phyloP scores from a whole-genome alignment of 2,797 vertebrate species.

The Eleutherodactylus coqui region DNA sequence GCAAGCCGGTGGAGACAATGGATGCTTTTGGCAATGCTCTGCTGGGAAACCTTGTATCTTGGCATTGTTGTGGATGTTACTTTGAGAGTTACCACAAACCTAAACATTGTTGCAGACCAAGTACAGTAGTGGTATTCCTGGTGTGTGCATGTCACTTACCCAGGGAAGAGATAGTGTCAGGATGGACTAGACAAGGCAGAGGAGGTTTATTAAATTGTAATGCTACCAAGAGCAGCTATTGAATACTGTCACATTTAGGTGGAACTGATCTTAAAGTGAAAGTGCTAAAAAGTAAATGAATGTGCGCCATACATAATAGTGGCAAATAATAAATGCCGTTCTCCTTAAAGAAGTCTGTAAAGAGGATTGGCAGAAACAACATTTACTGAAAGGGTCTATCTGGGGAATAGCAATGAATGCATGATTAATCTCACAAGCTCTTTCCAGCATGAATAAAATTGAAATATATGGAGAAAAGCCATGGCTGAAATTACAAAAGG shows the following conservation, averaged over 20 bases:
- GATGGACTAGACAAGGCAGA: too few species aligned
- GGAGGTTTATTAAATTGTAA: not conserved
- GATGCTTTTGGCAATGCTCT: too few species aligned
- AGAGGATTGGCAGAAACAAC: not conserved
- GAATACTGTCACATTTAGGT: not conserved
- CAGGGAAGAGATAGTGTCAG: too few species aligned
- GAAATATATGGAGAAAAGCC: slow-evolving; percentile 10
- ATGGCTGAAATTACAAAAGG: slow-evolving; percentile 20
- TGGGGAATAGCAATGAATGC: slow-evolving; percentile 1
- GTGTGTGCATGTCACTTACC: too few species aligned
- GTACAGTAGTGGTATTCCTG: too few species aligned
- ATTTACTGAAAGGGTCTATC: not conserved
- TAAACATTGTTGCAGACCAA: too few species aligned
- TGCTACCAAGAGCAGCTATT: not conserved
- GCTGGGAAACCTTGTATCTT: too few species aligned
- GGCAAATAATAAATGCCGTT: not conserved
- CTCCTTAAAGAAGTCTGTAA: not conserved
- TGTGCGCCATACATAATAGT: not conserved
- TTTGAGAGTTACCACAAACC: too few species aligned
- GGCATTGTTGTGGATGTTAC: too few species aligned
- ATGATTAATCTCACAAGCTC: not conserved
- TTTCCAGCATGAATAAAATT: not conserved
- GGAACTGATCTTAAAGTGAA: not conserved
- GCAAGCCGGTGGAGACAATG: too few species aligned
- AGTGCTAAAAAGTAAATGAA: not conserved